These are phyloP conservation scores for Lophius americanus DNA, from an alignment of 2,797 vertebrate genomes.

Conservation along the genomic window DNA sequence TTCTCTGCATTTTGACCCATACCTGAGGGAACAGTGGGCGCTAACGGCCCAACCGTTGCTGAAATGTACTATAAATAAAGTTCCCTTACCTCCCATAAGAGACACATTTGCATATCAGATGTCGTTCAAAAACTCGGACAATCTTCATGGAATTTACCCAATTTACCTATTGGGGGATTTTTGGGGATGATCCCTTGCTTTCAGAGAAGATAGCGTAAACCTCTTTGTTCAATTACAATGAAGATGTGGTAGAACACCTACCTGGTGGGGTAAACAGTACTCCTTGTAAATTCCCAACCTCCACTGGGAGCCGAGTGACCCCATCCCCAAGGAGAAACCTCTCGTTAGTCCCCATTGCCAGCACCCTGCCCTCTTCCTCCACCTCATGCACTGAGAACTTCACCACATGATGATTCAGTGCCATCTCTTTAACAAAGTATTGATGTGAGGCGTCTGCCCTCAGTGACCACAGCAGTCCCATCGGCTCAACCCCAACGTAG, in stretches of 20 bases:
- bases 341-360: conserved; percentile 4
- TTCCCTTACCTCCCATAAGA: no score
- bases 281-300: not conserved
- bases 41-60: no score
- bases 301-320: not conserved
- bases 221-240: not conserved
- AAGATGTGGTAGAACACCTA: not conserved
- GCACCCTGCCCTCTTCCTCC: not conserved
- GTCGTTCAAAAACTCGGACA: no score
- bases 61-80: no score
- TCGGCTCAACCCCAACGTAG: conserved; percentile 1
- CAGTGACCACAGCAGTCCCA: conserved; percentile 5
- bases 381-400: not conserved
- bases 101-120: no score
- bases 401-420: not conserved
- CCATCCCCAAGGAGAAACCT: not conserved
- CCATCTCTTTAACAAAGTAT: not conserved
- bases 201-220: no score
- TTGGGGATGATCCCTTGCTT: no score
- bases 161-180: no score
- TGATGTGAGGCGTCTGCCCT: not conserved
- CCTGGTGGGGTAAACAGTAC: conserved; percentile 7
- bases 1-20: no score
- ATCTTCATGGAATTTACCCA: no score
- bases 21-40: no score